A percentile compares a stretch with the other conserved stretches of the same genome.
phyloP scores from a whole-genome alignment of 2,113 vertebrate species.

The Pantherophis guttatus region DNA sequence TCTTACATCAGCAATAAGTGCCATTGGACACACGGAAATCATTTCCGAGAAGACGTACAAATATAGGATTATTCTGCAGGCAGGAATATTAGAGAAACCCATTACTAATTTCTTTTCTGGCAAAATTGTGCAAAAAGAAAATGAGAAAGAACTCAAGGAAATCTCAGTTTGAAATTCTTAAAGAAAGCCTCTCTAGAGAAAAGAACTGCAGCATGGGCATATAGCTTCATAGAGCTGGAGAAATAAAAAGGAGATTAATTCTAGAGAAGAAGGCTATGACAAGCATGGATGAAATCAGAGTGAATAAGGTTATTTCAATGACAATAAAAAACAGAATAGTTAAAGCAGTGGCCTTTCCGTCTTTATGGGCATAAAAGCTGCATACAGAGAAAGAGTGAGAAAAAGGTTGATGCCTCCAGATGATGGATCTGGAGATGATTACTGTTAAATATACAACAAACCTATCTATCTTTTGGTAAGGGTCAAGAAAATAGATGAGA shows the following conservation, averaged over 20 bases:
- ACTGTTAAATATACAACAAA: not conserved
- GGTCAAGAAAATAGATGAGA: not conserved
- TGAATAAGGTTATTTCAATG: not conserved
- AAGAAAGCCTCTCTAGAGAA: not conserved
- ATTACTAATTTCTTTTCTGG: not conserved
- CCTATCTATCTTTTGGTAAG: not conserved
- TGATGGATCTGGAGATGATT: not conserved
- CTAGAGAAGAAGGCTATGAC: not conserved
- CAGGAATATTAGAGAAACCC: not conserved
- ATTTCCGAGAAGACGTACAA: not conserved
- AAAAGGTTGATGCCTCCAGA: not conserved
- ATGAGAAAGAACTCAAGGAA: not conserved
- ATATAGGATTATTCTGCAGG: not conserved
- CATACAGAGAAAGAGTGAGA: not conserved
- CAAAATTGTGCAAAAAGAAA: not conserved
- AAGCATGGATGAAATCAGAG: not conserved
- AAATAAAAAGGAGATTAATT: not conserved
- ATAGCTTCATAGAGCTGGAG: not conserved
- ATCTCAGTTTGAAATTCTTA: not conserved
- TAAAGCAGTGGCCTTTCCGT: not conserved
- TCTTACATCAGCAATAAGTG: not conserved
- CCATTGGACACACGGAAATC: not conserved
- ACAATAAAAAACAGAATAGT: not conserved
- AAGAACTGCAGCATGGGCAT: not conserved
- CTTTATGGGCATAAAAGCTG: not conserved